phyloP scores from a whole-genome alignment of 2,113 vertebrate species.

The Psittacula cyanocephala region DNA sequence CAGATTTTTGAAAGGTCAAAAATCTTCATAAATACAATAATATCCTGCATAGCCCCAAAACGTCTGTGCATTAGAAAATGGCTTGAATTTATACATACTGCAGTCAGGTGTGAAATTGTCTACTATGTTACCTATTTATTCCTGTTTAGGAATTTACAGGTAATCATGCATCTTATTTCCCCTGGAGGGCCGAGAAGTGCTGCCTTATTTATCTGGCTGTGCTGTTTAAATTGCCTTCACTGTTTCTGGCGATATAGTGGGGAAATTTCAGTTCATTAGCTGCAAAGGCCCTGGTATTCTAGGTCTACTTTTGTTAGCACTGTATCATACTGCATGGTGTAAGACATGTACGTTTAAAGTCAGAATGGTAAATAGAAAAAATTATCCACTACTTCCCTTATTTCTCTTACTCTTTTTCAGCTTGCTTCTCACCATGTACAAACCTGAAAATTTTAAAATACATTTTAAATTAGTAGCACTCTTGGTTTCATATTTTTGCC shows the following conservation, averaged over 20 bases:
- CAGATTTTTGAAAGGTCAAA: background rate
- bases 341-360: background rate
- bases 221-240: background rate
- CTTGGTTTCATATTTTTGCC: background rate
- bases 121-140: background rate
- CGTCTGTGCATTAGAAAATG: background rate
- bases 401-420: background rate
- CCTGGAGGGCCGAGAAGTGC: background rate
- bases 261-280: background rate
- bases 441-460: background rate
- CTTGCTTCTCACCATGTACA: background rate
- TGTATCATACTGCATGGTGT: background rate
- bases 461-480: background rate
- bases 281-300: background rate
- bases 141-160: background rate
- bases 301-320: background rate
- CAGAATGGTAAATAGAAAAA: background rate
- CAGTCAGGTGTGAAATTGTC: background rate
- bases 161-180: background rate
- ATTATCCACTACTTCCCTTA: background rate
- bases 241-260: background rate
- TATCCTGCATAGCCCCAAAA: background rate
- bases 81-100: background rate
- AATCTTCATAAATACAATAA: background rate
- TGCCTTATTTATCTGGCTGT: background rate